Percentiles rank a stretch among this genome's conserved stretches.
Evolutionary conservation across 2,888 invertebrate genomes (phyloP).

Genomic region (Dione vanillae): DNA sequence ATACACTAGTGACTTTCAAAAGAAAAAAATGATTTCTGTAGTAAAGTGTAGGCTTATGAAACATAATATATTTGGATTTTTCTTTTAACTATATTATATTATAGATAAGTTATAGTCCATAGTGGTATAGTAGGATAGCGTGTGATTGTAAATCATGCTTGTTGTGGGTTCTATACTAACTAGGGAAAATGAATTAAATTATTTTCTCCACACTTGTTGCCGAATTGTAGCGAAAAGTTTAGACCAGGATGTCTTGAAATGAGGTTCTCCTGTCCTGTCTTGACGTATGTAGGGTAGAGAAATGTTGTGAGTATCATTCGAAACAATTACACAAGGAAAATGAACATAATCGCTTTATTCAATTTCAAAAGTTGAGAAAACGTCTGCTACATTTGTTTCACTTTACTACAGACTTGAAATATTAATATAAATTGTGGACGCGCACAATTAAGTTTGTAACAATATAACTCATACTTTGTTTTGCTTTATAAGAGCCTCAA

Average conservation of each 20-base stretch:
- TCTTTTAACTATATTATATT: too few relatives aligned
- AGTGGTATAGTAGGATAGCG: too few relatives aligned
- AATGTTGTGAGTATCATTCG: too few relatives aligned
- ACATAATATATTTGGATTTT: neutral
- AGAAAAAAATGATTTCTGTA: neutral
- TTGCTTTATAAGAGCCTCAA: neutral
- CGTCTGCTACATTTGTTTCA: neutral
- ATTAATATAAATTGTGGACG: neutral
- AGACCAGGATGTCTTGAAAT: too few relatives aligned
- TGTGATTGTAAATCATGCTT: too few relatives aligned
- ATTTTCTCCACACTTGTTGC: too few relatives aligned
- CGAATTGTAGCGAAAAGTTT: too few relatives aligned
- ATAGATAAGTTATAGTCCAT: too few relatives aligned
- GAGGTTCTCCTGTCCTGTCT: too few relatives aligned
- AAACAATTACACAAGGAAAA: neutral
- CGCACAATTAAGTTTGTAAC: neutral
- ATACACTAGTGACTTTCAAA: neutral
- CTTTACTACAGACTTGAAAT: neutral
- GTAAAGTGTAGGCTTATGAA: neutral
- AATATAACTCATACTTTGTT: neutral
- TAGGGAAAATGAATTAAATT: too few relatives aligned
- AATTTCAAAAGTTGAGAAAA: slow-evolving; percentile 11
- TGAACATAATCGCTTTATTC: neutral
- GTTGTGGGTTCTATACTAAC: too few relatives aligned
- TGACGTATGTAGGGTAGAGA: too few relatives aligned